Evolutionary conservation across 2,113 vertebrate genomes (phyloP).

Genomic region (Pedionomus torquatus): DNA sequence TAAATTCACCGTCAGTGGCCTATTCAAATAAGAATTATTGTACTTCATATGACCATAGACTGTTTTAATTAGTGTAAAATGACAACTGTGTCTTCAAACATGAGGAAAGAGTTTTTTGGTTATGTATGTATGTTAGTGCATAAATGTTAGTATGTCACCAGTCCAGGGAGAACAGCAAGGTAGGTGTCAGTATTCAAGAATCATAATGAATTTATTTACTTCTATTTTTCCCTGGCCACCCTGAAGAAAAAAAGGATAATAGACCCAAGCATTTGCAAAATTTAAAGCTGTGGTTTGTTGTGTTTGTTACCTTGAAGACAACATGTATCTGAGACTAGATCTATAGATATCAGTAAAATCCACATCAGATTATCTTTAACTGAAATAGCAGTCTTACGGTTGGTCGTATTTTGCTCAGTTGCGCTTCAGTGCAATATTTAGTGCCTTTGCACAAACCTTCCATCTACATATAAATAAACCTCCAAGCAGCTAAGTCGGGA

Average conservation of each 20-base stretch:
- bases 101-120: background rate
- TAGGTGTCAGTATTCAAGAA: background rate
- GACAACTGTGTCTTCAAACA: rapidly evolving
- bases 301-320: background rate
- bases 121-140: too few species aligned
- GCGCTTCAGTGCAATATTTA: background rate
- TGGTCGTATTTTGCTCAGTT: background rate
- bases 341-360: background rate
- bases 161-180: background rate
- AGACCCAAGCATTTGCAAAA: background rate
- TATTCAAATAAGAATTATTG: background rate
- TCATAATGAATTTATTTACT: background rate
- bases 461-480: background rate
- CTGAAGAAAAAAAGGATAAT: background rate
- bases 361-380: background rate
- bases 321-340: background rate
- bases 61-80: background rate
- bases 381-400: background rate
- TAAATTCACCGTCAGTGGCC: background rate
- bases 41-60: background rate
- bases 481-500: background rate
- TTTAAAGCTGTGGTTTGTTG: background rate
- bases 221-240: background rate
- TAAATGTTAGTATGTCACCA: background rate
- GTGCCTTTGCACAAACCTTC: background rate